A percentile compares a stretch with the other conserved stretches of the same genome.
These are phyloP conservation scores for Platichthys flesus DNA, from an alignment of 2,113 vertebrate species.

Conservation along the genomic window DNA sequence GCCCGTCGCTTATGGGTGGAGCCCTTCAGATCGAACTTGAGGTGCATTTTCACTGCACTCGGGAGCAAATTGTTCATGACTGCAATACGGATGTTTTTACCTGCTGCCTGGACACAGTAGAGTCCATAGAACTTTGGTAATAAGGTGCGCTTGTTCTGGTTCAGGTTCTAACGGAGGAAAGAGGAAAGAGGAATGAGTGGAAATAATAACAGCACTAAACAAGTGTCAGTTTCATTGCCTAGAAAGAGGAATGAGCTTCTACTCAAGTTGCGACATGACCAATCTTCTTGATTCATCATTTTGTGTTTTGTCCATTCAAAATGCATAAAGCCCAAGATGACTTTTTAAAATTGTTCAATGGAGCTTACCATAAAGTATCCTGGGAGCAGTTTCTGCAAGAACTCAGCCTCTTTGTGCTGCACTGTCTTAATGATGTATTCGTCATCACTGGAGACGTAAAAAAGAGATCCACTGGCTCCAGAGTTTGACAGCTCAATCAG, in stretches of 20 bases:
- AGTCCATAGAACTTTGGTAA: slow-evolving; percentile 96
- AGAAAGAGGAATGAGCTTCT: background rate
- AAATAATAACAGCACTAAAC: background rate
- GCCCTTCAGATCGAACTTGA: slow-evolving; percentile 95
- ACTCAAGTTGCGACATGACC: too few species aligned
- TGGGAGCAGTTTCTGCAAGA: slow-evolving; percentile 94
- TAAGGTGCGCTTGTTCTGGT: slow-evolving; percentile 94
- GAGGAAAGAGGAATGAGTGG: background rate
- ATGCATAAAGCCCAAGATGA: too few species aligned
- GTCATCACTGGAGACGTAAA: slow-evolving; percentile 93
- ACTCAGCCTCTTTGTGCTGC: slow-evolving; percentile 97
- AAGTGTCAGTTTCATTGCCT: too few species aligned
- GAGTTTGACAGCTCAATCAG: slow-evolving; percentile 94
- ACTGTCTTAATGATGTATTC: slow-evolving; percentile 98
- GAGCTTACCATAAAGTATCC: slow-evolving; percentile 95
- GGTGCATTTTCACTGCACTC: slow-evolving; percentile 89
- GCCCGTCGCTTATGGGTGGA: slow-evolving; percentile 93
- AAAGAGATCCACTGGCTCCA: slow-evolving; percentile 94
- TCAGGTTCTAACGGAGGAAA: slow-evolving; percentile 86
- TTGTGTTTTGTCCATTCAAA: too few species aligned
- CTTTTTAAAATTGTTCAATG: background rate
- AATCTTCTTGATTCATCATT: too few species aligned
- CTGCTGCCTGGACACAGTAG: slow-evolving; percentile 91
- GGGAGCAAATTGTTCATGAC: slow-evolving; percentile 98
- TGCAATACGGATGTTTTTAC: slow-evolving; percentile 94